Conservation (phyloP, 2,888 invertebrate species). For the Brachynemurus nebulosus region DNA sequence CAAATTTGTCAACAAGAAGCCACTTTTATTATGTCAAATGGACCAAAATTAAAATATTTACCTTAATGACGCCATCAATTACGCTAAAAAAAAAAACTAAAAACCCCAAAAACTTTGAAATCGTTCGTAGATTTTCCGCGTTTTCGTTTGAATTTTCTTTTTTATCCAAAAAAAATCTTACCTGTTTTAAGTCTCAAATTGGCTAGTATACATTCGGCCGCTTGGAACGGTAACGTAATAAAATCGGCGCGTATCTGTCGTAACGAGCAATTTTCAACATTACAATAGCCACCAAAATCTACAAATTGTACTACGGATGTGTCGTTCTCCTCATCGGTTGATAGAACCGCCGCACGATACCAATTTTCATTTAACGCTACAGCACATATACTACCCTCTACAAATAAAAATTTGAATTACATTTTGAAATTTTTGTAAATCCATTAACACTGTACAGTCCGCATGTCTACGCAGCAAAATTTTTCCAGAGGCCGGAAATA, state of each 20-base stretch:
- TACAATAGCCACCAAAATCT: slow-evolving; percentile 89
- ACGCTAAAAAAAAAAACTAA: no score
- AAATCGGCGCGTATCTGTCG: slow-evolving; percentile 91
- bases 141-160: neutral
- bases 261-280: slow-evolving; percentile 59
- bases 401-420: no score
- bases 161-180: slow-evolving; percentile 27
- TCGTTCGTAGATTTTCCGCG: no score
- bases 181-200: slow-evolving; percentile 69
- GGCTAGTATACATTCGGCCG: slow-evolving; percentile 88
- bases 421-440: no score
- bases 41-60: no score
- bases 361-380: slow-evolving; percentile 73
- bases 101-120: no score
- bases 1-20: no score
- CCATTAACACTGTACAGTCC: no score
- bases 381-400: slow-evolving; percentile 79
- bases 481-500: no score
- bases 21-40: no score
- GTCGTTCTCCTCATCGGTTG: slow-evolving; percentile 50
- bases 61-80: no score
- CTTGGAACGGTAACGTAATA: slow-evolving; percentile 91
- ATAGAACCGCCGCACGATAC: slow-evolving; percentile 76
- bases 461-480: no score
- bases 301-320: slow-evolving; percentile 75